Evolutionary conservation across 2,888 invertebrate genomes (phyloP).

Genomic region (Mystacides longicornis): DNA sequence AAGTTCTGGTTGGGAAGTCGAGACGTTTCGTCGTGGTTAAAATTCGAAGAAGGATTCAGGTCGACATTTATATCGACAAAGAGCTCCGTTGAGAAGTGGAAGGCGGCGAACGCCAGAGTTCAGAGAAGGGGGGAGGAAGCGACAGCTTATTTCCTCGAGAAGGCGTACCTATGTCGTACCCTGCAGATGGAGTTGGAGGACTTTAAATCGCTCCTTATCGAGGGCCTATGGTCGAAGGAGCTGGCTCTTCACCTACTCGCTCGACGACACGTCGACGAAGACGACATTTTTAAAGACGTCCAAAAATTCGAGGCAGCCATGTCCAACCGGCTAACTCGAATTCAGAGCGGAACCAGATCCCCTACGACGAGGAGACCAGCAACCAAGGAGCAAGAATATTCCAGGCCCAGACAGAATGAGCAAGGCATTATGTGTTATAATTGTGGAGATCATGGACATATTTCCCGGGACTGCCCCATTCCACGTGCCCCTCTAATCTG

Average conservation of each 20-base stretch:
- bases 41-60: not conserved
- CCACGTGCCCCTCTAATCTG: not conserved
- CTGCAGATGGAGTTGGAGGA: not conserved
- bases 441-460: not conserved
- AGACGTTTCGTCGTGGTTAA: not conserved
- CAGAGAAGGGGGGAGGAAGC: not conserved
- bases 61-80: not conserved
- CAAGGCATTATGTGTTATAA: not conserved
- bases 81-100: not conserved
- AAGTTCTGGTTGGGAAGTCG: slow-evolving; percentile 3
- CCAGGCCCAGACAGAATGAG: not conserved
- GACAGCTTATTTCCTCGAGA: not conserved
- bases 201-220: not conserved
- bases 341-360: not conserved
- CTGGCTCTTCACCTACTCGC: not conserved
- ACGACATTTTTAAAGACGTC: not conserved
- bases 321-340: not conserved
- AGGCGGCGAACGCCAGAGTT: not conserved
- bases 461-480: not conserved
- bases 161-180: not conserved
- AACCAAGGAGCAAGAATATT: not conserved
- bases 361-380: too few relatives aligned
- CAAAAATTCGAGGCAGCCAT: not conserved
- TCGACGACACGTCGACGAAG: not conserved
- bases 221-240: not conserved